Percentiles rank a stretch among this genome's conserved stretches.
These are phyloP conservation scores for Pongo abelii DNA, from an alignment of 2,113 vertebrate genomes.

Conservation along the genomic window DNA sequence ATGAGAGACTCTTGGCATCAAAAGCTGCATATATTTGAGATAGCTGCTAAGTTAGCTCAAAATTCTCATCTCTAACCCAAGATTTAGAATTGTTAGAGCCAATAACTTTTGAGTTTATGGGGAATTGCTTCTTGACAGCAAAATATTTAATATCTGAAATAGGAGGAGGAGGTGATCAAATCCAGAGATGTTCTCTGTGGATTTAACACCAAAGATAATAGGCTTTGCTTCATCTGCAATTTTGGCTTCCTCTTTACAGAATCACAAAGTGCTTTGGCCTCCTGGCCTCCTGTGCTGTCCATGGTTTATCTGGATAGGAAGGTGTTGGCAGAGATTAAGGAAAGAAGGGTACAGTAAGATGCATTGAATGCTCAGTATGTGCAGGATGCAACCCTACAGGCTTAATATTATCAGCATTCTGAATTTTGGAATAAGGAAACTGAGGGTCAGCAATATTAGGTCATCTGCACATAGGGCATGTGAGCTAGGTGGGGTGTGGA, in stretches of 20 bases:
- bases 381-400: background rate
- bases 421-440: background rate
- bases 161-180: background rate
- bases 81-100: background rate
- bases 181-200: background rate
- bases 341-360: background rate
- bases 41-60: background rate
- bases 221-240: background rate
- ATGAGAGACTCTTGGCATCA: background rate
- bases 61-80: background rate
- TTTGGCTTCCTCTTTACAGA: background rate
- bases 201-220: background rate
- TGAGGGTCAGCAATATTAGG: background rate
- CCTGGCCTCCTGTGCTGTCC: background rate
- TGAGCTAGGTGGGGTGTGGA: background rate
- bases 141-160: background rate
- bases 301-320: background rate
- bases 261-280: background rate
- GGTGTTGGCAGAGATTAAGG: background rate
- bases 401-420: too few relatives aligned
- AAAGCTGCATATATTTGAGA: background rate
- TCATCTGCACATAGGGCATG: background rate
- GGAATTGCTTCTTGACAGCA: background rate
- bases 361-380: too few relatives aligned
- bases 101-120: background rate